Base-by-base conservation (phyloP, 2,888 invertebrate genomes). In the Slavum lentiscoides region DNA sequence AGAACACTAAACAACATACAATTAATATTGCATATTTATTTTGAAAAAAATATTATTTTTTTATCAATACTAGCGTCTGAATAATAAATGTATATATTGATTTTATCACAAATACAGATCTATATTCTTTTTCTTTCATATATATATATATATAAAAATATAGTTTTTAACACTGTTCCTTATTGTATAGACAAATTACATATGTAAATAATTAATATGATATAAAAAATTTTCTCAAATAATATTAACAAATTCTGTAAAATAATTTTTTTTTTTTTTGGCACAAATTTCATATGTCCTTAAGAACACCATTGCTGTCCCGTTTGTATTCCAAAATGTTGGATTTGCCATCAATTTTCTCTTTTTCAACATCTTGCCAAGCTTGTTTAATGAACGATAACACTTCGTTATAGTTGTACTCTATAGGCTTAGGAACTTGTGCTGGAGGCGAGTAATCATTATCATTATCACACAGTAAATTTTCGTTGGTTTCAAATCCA, bases 401-500 rank as follows among this genome's bases (percentile, higher is more conserved):
- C 58, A 80, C 80, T 80, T 80, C 80, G 53, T 66, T 80, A 21
- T 80, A 80, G 72, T 80, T 80, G 80, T 80, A 80, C 64, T 80
- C 72, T 69, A 80, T 80, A 72, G 80, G 80, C 61, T 70, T 77
- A 77, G 76, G 76, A 69, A 77, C 70, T 23, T 62, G 55, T 62
- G 37, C 64, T 66, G 80, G 72, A 15, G 70, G 53, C 58, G 61
- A 58, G 19, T 72, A 80, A 64, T 80, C 58, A 64, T 80, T 72
- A 80, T 43, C 55, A 66, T 30, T 72, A 80, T 80, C 80, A 80
- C 88, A 88, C 84, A 93, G 87, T 85, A 93, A 88, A 86, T 91
- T 91, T 87, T 92, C 91, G 87, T 93, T 92, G 82, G 93, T 88
- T 85, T 92, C 93, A 87, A 93, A 93, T 19, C 93, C 93, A 87